Percentiles rank a stretch among this genome's conserved stretches.
Evolutionary conservation across 2,888 invertebrate species (phyloP).

Genomic region (Therioaphis trifolii): DNA sequence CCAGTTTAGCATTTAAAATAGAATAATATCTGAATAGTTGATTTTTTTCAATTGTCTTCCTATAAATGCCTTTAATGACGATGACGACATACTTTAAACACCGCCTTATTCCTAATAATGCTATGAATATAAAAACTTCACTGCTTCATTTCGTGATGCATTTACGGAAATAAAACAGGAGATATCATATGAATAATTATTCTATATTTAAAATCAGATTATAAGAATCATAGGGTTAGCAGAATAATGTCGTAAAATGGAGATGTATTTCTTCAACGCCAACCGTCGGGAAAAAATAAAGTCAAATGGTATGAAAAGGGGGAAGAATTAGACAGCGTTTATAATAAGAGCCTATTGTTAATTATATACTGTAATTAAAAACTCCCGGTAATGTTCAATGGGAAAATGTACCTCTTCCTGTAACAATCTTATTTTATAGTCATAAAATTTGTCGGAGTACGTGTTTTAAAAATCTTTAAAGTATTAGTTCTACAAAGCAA

Average conservation of each 20-base stretch:
- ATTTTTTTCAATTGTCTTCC: not conserved
- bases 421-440: conserved; percentile 39
- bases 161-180: conserved; percentile 48
- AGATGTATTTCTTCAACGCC: not conserved
- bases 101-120: not conserved
- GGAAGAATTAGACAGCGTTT: not conserved
- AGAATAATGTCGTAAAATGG: not conserved
- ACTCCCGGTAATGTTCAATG: conserved; percentile 41
- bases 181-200: conserved; percentile 35
- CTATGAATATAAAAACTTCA: conserved; percentile 36
- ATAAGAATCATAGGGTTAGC: conserved; percentile 6
- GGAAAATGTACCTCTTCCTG: conserved; percentile 9
- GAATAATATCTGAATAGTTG: not conserved
- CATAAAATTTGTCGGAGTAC: conserved; percentile 16
- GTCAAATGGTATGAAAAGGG: conserved; percentile 24
- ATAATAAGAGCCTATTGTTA: conserved; percentile 29
- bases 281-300: conserved; percentile 10
- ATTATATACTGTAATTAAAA: conserved; percentile 56
- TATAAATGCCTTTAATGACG: conserved; percentile 3
- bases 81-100: not conserved
- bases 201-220: conserved; percentile 59
- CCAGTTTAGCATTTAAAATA: not conserved
- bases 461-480: conserved; percentile 29
- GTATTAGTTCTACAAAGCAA: conserved; percentile 45
- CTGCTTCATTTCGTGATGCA: not conserved